Conservation (phyloP, 1,140 invertebrate species). For the Brachionus sp. region DNA sequence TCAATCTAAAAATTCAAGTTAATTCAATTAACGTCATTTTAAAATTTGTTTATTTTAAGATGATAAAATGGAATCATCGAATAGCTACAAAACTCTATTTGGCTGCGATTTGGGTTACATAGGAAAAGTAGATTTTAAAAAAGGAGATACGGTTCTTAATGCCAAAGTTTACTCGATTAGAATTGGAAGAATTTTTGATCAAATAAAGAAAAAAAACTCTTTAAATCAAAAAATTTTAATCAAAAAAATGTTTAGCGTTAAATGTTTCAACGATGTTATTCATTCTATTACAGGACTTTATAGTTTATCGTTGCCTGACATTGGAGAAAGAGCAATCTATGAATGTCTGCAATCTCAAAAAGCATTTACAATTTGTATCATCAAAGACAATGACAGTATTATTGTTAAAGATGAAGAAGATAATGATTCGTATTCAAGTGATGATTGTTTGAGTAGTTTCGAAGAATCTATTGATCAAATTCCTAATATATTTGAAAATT, state of each 20-base stretch:
- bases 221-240: not conserved
- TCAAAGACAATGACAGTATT: not conserved
- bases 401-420: not conserved
- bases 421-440: not conserved
- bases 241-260: not conserved
- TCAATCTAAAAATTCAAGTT: no score
- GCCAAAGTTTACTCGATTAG: not conserved
- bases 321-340: slow-evolving; percentile 12
- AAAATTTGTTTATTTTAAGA: not conserved
- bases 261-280: not conserved
- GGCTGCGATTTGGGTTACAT: not conserved
- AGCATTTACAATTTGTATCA: slow-evolving; percentile 5
- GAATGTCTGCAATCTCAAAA: not conserved
- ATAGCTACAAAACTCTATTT: not conserved
- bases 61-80: not conserved
- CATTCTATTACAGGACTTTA: slow-evolving; percentile 22
- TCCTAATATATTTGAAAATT: not conserved
- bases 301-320: slow-evolving; percentile 28
- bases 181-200: not conserved
- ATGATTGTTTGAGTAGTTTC: slow-evolving; percentile 21
- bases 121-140: not conserved
- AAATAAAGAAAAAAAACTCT: not conserved
- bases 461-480: not conserved
- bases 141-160: not conserved
- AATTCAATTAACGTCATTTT: no score